These are phyloP conservation scores for Grammomys surdaster DNA, from an alignment of 2,113 vertebrate species.

Conservation along the genomic window DNA sequence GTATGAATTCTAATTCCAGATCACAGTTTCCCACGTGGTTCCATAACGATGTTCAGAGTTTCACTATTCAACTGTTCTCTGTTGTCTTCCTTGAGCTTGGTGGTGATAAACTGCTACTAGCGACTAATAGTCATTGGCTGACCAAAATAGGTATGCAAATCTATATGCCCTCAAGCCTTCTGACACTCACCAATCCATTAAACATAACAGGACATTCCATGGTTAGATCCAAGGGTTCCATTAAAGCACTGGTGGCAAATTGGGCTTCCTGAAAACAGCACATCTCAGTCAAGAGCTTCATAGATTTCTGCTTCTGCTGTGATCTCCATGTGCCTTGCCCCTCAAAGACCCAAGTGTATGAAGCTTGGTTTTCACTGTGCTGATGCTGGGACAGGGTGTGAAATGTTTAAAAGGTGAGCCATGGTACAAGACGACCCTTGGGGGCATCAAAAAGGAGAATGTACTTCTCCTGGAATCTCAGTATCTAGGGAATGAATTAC, in stretches of 20 bases:
- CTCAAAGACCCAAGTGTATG: neutral
- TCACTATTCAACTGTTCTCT: neutral
- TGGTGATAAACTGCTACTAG: conserved; percentile 29
- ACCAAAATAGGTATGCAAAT: conserved; percentile 21
- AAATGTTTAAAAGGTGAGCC: neutral
- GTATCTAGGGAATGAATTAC: neutral
- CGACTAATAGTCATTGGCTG: conserved; percentile 54
- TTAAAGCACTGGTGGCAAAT: neutral
- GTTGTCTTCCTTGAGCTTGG: neutral
- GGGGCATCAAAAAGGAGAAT: too few species aligned
- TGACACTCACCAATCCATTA: neutral
- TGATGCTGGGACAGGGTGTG: neutral
- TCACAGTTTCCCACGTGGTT: conserved; percentile 31
- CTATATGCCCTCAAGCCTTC: neutral
- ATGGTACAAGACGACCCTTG: neutral
- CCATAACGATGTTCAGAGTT: conserved; percentile 25
- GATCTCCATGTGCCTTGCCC: neutral
- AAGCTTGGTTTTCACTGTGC: neutral
- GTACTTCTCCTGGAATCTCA: neutral
- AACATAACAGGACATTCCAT: neutral
- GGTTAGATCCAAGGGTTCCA: neutral
- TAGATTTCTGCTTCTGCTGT: neutral
- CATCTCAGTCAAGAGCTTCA: neutral
- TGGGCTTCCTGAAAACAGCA: neutral
- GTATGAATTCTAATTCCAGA: conserved; percentile 47